Conservation (phyloP, 2,888 invertebrate genomes). For the Marasmarcha lunaedactyla region DNA sequence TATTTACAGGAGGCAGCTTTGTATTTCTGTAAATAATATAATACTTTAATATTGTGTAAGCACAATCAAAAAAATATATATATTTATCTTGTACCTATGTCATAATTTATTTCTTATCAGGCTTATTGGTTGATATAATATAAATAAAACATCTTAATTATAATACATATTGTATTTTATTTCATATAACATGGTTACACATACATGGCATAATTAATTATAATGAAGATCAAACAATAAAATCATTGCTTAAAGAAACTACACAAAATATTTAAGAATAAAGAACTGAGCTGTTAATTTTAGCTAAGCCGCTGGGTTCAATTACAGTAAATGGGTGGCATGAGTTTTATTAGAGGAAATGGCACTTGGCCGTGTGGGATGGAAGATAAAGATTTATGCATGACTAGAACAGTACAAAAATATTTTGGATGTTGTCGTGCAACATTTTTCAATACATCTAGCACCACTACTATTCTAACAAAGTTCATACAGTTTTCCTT, state of each 20-base stretch:
- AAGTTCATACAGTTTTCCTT: too few species aligned
- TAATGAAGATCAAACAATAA: constrained; percentile 23
- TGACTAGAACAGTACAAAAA: neutral
- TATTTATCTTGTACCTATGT: constrained; percentile 15
- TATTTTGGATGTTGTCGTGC: too few species aligned
- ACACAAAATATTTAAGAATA: constrained; percentile 36
- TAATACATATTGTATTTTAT: constrained; percentile 21
- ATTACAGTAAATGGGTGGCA: neutral
- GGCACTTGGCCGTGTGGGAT: neutral
- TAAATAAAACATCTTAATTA: constrained; percentile 15
- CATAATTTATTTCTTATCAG: constrained; percentile 22
- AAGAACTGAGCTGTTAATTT: constrained; percentile 12
- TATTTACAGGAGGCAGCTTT: constrained; percentile 55
- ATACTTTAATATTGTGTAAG: constrained; percentile 51
- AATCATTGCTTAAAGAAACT: constrained; percentile 21
- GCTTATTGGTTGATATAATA: constrained; percentile 2
- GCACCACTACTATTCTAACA: too few species aligned
- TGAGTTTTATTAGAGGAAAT: neutral
- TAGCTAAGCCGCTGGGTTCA: neutral
- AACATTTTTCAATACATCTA: too few species aligned
- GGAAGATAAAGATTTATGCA: neutral
- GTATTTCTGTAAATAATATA: constrained; percentile 53
- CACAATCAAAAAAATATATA: constrained; percentile 48
- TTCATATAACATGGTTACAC: constrained; percentile 39
- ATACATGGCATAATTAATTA: constrained; percentile 30